A percentile compares a stretch with the other conserved stretches of the same genome.
Evolutionary conservation across 92 coral and sea anemone genomes (phyloP).

Genomic region (Micromussa lordhowensis): DNA sequence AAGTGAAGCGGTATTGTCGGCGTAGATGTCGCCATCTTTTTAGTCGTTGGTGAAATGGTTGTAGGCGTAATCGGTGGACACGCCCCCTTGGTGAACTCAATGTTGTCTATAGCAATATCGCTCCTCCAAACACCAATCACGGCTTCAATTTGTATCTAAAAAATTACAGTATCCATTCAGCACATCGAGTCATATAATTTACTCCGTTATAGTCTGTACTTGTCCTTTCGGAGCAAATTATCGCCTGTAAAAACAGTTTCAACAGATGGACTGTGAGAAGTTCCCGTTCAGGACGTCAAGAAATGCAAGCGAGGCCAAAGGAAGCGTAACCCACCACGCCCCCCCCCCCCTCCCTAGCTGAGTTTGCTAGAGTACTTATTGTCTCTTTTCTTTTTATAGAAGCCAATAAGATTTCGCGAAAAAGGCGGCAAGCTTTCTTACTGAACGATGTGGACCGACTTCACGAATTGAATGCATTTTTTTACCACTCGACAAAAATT

Average conservation of each 20-base stretch:
- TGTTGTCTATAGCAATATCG: constrained; percentile 92
- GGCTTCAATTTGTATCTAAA: constrained; percentile 81
- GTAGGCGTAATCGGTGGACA: constrained; percentile 61
- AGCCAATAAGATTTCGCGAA: too few species aligned
- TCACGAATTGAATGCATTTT: not conserved
- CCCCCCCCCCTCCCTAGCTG: too few species aligned
- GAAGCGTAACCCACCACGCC: not conserved
- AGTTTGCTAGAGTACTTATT: too few species aligned
- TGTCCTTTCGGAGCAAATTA: not conserved
- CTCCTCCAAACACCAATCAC: constrained; percentile 84
- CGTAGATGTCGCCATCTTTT: constrained; percentile 1
- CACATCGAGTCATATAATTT: not conserved
- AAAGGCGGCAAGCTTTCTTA: not conserved
- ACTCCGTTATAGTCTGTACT: not conserved
- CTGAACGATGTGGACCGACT: not conserved
- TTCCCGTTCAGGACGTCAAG: not conserved
- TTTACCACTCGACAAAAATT: not conserved
- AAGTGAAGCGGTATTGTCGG: constrained; percentile 5
- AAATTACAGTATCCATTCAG: not conserved
- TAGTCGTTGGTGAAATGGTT: constrained; percentile 10
- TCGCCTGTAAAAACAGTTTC: not conserved
- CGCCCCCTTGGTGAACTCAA: constrained; percentile 76
- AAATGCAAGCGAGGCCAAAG: too few species aligned
- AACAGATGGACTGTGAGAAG: not conserved
- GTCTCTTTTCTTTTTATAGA: too few species aligned